Percentiles rank a stretch among this genome's conserved stretches.
These are phyloP conservation scores for Datnioides undecimradiatus DNA, from an alignment of 2,113 vertebrate species.

Conservation along the genomic window DNA sequence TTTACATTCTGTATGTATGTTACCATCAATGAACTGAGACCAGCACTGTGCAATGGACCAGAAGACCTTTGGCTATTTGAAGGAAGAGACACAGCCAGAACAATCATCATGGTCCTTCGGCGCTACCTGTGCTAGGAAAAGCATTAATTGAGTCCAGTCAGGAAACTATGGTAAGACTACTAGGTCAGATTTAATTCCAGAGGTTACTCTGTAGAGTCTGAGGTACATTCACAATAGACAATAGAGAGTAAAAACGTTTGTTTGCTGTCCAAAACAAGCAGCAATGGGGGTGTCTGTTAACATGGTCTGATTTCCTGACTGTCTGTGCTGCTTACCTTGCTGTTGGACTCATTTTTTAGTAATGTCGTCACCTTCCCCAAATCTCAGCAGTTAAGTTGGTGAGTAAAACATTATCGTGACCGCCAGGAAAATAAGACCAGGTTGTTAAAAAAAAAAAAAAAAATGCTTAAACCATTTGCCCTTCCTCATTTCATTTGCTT, in stretches of 20 bases:
- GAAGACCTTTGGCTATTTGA: not conserved
- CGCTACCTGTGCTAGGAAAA: not conserved
- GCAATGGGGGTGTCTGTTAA: not conserved
- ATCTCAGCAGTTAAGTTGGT: constrained; percentile 17
- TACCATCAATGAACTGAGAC: not conserved
- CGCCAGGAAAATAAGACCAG: not conserved
- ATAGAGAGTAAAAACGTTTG: not conserved
- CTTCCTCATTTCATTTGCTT: constrained; percentile 21
- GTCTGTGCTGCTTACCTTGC: not conserved
- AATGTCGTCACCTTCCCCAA: constrained; percentile 42
- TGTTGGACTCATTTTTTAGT: constrained; percentile 21
- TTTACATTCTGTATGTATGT: not conserved
- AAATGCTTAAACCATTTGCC: constrained; percentile 9
- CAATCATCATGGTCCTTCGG: not conserved
- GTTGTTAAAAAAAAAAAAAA: constrained; percentile 37
- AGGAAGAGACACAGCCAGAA: not conserved
- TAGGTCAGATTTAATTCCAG: not conserved
- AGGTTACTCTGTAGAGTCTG: not conserved
- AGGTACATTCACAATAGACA: constrained; percentile 16
- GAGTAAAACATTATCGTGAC: constrained; percentile 42
- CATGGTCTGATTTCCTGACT: constrained; percentile 19
- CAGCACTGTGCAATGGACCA: not conserved
- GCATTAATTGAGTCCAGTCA: constrained; percentile 1
- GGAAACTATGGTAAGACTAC: not conserved
- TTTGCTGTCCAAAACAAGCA: constrained; percentile 18